A percentile compares a stretch with the other conserved stretches of the same genome.
phyloP scores from a whole-genome alignment of 64 coral and sea anemone genomes.

The Dendronephthya gigantea region DNA sequence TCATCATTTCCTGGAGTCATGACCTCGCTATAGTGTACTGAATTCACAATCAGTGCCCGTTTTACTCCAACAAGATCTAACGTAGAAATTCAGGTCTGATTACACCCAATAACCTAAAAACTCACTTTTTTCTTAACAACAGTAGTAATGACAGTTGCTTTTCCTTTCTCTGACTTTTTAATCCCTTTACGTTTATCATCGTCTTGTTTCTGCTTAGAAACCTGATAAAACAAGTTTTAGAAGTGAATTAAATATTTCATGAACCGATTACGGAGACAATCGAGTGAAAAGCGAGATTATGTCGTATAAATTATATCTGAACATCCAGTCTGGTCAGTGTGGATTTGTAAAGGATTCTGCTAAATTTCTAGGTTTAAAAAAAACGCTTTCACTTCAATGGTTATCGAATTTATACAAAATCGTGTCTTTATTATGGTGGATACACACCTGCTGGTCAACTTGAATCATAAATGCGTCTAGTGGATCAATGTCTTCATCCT shows the following conservation, averaged over 20 bases:
- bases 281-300: no score
- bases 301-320: no score
- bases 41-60: no score
- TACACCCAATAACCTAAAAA: not conserved
- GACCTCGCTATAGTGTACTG: no score
- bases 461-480: constrained; percentile 69
- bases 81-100: no score
- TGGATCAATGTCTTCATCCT: constrained; percentile 61
- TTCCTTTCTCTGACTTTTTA: constrained; percentile 48
- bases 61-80: no score
- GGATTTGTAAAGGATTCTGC: no score
- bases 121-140: constrained; percentile 53
- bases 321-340: no score
- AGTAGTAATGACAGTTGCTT: constrained; percentile 54
- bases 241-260: not conserved
- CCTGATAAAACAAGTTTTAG: not conserved
- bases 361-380: no score
- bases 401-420: not conserved
- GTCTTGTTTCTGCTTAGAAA: constrained; percentile 46
- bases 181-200: constrained; percentile 37
- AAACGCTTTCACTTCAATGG: not conserved
- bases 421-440: not conserved
- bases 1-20: no score
- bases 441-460: constrained; percentile 49
- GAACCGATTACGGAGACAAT: no score